Base-by-base conservation (phyloP, 2,113 vertebrate genomes). In the Hemicordylus capensis region DNA sequence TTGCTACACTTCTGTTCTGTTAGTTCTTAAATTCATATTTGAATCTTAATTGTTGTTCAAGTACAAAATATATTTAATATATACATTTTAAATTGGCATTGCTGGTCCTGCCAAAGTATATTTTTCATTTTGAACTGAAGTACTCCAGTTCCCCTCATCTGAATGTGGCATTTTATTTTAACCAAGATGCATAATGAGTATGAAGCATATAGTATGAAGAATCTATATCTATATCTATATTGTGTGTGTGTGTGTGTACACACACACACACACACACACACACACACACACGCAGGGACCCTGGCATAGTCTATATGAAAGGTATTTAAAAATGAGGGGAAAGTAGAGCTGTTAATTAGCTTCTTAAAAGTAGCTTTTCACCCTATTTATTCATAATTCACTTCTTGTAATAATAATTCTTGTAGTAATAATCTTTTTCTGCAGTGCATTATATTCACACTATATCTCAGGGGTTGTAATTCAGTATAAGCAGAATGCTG, bases 291-390 rank as follows among this genome's bases (percentile, higher is more conserved):
- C n/a, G n/a, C n/a, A n/a, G n/a, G n/a, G n/a, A n/a, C n/a, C n/a
- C n/a, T n/a, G n/a, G n/a, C n/a, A n/a, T n/a, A n/a, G n/a, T n/a
- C n/a, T n/a, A n/a, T n/a, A n/a, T n/a, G n/a, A n/a, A 44, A 63
- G 64, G 15, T 73, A 39, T 75, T 37, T 37, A 84, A 83, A 89
- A 87, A 75, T 72, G 87, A 83, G 59, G 59, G 28, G 80, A 86
- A 83, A 86, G 87, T 1, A 0, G 79, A 84, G 75, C 34, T 89
- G 88, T 73, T 34, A 59, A 90, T 80, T 76, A 89, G 19, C 59
- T 8, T 72, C 72, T 91, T 89, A 91, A 90, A 92, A 85, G 63
- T 61, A 28, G 58, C 87, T 83, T 77, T 75, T 58, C 73, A 39
- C 56, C 48, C 66, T 88, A 2, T 0, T 4, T 70, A 74, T 74